phyloP scores from a whole-genome alignment of 2,888 invertebrate species.

The Rhamphomyia laevipes region DNA sequence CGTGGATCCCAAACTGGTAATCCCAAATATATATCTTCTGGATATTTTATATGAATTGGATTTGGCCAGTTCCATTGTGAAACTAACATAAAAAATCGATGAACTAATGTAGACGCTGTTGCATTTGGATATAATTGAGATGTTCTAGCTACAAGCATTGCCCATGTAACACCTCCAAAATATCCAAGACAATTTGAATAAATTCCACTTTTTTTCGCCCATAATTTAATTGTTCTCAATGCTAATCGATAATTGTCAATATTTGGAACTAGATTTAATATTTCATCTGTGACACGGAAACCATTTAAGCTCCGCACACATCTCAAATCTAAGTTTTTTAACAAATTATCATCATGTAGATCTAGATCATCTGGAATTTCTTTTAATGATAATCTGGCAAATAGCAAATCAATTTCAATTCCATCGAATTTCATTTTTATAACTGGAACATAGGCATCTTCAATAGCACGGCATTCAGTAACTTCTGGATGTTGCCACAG shows the following conservation, averaged over 20 bases:
- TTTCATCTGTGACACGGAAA: conserved; percentile 97
- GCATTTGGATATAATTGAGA: conserved; percentile 99
- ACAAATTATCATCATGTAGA: conserved; percentile 75
- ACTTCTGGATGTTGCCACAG: conserved; percentile 79
- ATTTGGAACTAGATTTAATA: conserved; percentile 87
- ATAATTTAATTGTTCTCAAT: conserved; percentile 87
- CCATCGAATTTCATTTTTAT: conserved; percentile 99
- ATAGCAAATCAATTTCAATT: conserved; percentile 97
- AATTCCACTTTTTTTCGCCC: conserved; percentile 96
- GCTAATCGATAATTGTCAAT: conserved; percentile 89
- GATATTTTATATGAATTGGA: conserved; percentile 89
- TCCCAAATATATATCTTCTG: conserved; percentile 73
- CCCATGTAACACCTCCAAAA: conserved; percentile 98
- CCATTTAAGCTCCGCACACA: conserved; percentile 96
- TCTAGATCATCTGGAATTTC: conserved; percentile 87
- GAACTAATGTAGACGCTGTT: conserved; percentile 82
- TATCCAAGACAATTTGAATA: conserved; percentile 98
- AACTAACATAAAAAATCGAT: conserved; percentile 98
- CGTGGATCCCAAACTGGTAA: conserved; percentile 98
- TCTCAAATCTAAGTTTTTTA: conserved; percentile 91
- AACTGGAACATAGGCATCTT: conserved; percentile 98
- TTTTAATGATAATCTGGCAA: conserved; percentile 88
- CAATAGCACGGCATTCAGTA: conserved; percentile 76
- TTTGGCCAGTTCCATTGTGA: conserved; percentile 99
- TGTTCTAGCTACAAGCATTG: conserved; percentile 95